Base-by-base conservation (phyloP, 2,113 vertebrate genomes). In the Vimba vimba region DNA sequence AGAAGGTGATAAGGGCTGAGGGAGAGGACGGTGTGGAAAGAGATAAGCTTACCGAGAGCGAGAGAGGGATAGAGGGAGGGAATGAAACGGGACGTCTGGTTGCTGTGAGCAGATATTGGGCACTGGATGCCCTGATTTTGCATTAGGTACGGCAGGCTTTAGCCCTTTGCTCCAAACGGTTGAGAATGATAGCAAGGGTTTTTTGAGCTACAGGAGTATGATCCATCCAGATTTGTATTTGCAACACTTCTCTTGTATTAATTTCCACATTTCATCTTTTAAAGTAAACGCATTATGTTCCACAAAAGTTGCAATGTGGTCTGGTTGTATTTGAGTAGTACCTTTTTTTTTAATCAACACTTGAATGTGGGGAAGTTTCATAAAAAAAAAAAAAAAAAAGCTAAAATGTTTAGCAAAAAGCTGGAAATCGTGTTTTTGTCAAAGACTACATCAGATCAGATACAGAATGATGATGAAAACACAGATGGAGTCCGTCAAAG, bases 1-100 rank as follows among this genome's bases (percentile, higher is more conserved):
- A 55, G 86, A 33, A 57, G n/a, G 36, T 79, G 87, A 88, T 80
- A 89, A 84, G 76, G 57, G 62, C 21, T 68, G 11, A 36, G 43
- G 66, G 66, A 78, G 83, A 60, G 68, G 47, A 47, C 50, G 57
- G 69, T 45, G 73, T 52, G n/a, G n/a, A 43, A 68, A 25, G 36
- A 77, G 43, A 52, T 30, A 52, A 83, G 57, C 82, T 43, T 21
- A 62, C 39, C 3, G 55, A 13, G 80, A 43, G 77, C n/a, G 82
- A 59, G 52, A 39, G 78, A 36, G 25, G 27, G 33, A 33, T 33
- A 33, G 33, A 21, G 59, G 47, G 47, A 76, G 59, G 55, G 79
- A 50, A 75, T n/a, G 62, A 80, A 85, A 69, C 47, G 12, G 68
- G 68, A 12, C 76, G 80, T 69, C 75, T 69, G 75, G 77, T 71